Conservation (phyloP, 2,113 vertebrate genomes). For the Solenodon paradoxus region DNA sequence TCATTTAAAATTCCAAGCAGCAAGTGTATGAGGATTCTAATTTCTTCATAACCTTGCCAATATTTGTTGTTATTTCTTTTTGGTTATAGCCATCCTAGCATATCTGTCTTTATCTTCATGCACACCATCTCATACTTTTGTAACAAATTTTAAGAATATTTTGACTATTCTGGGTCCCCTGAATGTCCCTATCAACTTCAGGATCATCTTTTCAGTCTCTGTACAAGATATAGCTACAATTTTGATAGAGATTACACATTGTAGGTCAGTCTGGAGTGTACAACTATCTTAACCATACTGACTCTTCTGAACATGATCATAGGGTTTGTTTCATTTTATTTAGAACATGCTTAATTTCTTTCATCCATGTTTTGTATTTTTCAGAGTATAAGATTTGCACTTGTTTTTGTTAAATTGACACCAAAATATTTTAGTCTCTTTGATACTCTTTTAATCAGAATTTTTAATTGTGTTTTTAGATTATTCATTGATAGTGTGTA, state of each 20-base stretch:
- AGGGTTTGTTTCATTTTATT: background rate
- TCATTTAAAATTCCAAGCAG: background rate
- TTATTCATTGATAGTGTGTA: background rate
- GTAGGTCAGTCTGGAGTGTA: background rate
- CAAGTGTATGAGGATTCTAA: background rate
- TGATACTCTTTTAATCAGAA: background rate
- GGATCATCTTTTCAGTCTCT: background rate
- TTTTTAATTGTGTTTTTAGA: background rate
- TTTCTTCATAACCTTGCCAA: background rate
- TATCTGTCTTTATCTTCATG: too few relatives aligned
- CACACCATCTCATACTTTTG: too few relatives aligned
- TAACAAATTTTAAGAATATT: background rate
- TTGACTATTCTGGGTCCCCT: background rate
- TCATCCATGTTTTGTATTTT: background rate
- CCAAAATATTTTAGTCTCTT: background rate
- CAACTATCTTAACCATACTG: background rate
- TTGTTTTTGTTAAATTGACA: background rate
- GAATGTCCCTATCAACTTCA: background rate
- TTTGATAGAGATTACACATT: background rate
- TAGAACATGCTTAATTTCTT: background rate
- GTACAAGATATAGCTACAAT: background rate
- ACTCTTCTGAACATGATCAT: background rate
- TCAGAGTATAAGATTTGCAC: background rate
- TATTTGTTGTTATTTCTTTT: background rate
- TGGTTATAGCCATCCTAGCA: background rate